These are phyloP conservation scores for Macroteleia sp. DNA, from an alignment of 2,888 invertebrate species.

Conservation along the genomic window DNA sequence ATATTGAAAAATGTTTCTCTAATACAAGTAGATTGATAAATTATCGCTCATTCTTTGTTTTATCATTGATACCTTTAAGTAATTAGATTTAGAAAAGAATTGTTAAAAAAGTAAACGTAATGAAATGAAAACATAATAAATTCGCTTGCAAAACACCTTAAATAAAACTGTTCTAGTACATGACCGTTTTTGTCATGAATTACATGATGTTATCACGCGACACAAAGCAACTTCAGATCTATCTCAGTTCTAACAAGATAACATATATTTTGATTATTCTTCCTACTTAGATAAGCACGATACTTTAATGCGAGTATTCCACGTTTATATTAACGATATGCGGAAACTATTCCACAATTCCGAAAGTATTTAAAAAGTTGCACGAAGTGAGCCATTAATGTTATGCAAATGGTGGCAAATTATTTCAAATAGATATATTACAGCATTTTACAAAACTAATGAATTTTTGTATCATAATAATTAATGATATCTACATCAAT, in stretches of 20 bases:
- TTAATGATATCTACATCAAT: no score
- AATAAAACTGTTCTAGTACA: slow-evolving; percentile 30
- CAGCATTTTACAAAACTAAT: no score
- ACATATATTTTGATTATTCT: slow-evolving; percentile 47
- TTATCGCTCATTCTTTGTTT: no score
- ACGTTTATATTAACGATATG: slow-evolving; percentile 35
- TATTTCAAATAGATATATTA: no score
- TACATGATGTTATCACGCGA: slow-evolving; percentile 42
- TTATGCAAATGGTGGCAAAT: slow-evolving; percentile 28
- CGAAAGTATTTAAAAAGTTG: slow-evolving; percentile 21
- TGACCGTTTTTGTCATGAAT: slow-evolving; percentile 51
- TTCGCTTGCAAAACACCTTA: slow-evolving; percentile 6
- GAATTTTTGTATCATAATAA: no score
- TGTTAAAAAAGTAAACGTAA: no score
- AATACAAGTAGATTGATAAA: no score
- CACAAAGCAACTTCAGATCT: slow-evolving; percentile 42
- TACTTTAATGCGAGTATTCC: slow-evolving; percentile 21
- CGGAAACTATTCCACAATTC: slow-evolving; percentile 26
- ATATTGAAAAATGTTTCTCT: no score
- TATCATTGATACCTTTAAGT: no score
- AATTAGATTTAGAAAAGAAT: no score
- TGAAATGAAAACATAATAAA: no score
- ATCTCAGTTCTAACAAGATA: slow-evolving; percentile 37
- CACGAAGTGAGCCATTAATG: slow-evolving; percentile 27
- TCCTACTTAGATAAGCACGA: slow-evolving; percentile 43